A percentile compares a stretch with the other conserved stretches of the same genome.
phyloP scores from a whole-genome alignment of 2,888 invertebrate genomes.

The Crepidodera aurea region DNA sequence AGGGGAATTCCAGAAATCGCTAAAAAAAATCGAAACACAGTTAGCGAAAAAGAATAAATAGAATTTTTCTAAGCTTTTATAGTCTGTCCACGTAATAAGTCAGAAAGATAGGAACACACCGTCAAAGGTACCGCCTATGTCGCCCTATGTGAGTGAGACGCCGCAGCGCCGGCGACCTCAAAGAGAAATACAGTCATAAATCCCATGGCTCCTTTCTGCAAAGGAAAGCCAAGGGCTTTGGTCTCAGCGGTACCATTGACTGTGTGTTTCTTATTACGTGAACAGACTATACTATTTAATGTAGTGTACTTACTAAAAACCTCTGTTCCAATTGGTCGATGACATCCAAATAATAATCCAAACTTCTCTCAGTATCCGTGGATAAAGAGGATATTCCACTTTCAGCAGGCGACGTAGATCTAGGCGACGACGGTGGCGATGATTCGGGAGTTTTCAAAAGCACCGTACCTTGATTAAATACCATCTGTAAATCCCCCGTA shows the following conservation, averaged over 20 bases:
- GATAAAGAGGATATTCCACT: constrained; percentile 30
- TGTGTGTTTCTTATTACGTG: no score
- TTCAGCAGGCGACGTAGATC: constrained; percentile 24
- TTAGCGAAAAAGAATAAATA: neutral
- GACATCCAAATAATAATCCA: constrained; percentile 37
- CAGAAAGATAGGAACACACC: no score
- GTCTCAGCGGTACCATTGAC: no score
- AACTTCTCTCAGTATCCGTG: neutral
- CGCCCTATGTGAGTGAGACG: no score
- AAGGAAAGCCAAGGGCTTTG: no score
- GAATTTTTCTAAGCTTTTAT: no score
- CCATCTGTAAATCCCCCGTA: constrained; percentile 30
- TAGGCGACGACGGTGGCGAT: constrained; percentile 22
- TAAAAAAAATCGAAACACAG: neutral
- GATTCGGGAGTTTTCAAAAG: constrained; percentile 39
- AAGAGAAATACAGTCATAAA: no score
- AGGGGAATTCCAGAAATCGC: neutral
- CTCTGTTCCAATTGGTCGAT: constrained; percentile 32
- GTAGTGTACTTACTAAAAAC: constrained; percentile 30
- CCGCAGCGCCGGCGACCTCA: no score
- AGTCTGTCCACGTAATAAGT: no score
- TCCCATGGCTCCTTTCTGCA: no score
- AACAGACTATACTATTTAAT: no score
- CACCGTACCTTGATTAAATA: constrained; percentile 39
- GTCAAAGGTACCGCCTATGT: no score